A percentile compares a stretch with the other conserved stretches of the same genome.
Conservation (phyloP, 2,797 vertebrate species). For the Serranus cabrilla region DNA sequence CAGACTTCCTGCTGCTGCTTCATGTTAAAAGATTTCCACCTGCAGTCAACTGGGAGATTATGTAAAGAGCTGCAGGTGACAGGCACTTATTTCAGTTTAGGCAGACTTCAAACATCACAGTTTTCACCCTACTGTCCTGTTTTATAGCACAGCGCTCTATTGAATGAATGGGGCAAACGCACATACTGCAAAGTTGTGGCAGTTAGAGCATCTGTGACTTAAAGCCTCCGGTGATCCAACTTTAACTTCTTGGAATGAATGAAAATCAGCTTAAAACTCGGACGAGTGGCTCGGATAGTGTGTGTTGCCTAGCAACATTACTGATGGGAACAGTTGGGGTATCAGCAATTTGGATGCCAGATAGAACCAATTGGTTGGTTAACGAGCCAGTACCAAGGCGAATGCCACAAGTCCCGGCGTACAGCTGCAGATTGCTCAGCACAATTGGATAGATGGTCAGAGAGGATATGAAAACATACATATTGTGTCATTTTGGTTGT, state of each 20-base stretch:
- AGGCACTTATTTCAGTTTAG: background rate
- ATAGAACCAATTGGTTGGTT: slow-evolving; percentile 22
- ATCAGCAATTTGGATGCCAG: slow-evolving; percentile 25
- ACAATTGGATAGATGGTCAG: slow-evolving; percentile 23
- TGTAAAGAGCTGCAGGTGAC: background rate
- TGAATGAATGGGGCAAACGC: background rate
- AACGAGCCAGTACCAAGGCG: background rate
- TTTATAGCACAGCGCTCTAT: background rate
- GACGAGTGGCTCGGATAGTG: slow-evolving; percentile 11
- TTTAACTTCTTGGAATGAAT: slow-evolving; percentile 30
- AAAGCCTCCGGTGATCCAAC: slow-evolving; percentile 12
- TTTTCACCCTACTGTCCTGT: background rate
- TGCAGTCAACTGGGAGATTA: slow-evolving; percentile 6
- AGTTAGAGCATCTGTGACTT: slow-evolving; percentile 32
- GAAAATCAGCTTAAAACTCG: slow-evolving; percentile 21
- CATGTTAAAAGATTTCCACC: slow-evolving; percentile 19
- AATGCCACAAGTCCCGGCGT: slow-evolving; percentile 17
- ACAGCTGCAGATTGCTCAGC: slow-evolving; percentile 19
- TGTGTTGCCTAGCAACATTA: slow-evolving; percentile 28
- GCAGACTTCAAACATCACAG: background rate
- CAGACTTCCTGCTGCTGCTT: background rate
- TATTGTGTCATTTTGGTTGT: background rate
- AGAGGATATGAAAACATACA: slow-evolving; percentile 11
- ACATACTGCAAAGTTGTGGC: background rate
- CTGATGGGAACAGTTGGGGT: slow-evolving; percentile 29